phyloP scores from a whole-genome alignment of 2,797 vertebrate species.

The Borostomias antarcticus region DNA sequence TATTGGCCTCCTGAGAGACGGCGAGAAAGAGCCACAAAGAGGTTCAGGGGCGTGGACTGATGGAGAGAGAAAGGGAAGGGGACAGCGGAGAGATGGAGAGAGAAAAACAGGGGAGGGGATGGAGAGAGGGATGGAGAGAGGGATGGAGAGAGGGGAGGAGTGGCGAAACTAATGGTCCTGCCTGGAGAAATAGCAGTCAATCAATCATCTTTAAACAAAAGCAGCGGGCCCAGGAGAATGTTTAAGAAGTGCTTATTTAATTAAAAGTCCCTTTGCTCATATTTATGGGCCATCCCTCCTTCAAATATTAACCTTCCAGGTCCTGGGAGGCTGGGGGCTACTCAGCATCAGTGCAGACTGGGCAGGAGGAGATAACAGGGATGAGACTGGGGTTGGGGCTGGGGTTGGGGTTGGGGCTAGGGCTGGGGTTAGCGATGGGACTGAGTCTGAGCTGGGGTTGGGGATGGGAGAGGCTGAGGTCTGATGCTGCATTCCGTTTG shows the following conservation, averaged over 20 bases:
- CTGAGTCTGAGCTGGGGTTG: slow-evolving; percentile 8
- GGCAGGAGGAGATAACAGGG: neutral
- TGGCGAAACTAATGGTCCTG: slow-evolving; percentile 78
- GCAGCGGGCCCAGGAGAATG: slow-evolving; percentile 91
- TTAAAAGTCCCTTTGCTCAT: slow-evolving; percentile 98
- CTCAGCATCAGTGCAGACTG: neutral
- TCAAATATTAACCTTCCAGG: slow-evolving; percentile 94
- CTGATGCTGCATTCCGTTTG: neutral
- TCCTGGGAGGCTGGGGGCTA: slow-evolving; percentile 74
- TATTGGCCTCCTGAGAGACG: slow-evolving; percentile 66
- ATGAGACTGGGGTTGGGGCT: neutral
- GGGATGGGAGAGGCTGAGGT: slow-evolving; percentile 8
- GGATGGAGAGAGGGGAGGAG: slow-evolving; percentile 47
- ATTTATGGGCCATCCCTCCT: slow-evolving; percentile 93
- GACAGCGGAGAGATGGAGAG: slow-evolving; percentile 17
- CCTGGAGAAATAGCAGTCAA: slow-evolving; percentile 81
- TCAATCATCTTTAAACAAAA: slow-evolving; percentile 99
- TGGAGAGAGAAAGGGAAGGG: slow-evolving; percentile 24
- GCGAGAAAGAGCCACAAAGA: slow-evolving; percentile 53
- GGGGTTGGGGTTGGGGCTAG: slow-evolving; percentile 28
- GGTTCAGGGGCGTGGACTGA: neutral
- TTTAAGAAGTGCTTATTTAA: slow-evolving; percentile 99
- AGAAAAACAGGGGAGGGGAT: slow-evolving; percentile 37
- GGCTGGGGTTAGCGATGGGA: no score
- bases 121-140: slow-evolving; percentile 14